Evolutionary conservation across 2,888 invertebrate species (phyloP), one percentile per base, ranked within the genome.

Genomic region (Melanotus villosus): DNA sequence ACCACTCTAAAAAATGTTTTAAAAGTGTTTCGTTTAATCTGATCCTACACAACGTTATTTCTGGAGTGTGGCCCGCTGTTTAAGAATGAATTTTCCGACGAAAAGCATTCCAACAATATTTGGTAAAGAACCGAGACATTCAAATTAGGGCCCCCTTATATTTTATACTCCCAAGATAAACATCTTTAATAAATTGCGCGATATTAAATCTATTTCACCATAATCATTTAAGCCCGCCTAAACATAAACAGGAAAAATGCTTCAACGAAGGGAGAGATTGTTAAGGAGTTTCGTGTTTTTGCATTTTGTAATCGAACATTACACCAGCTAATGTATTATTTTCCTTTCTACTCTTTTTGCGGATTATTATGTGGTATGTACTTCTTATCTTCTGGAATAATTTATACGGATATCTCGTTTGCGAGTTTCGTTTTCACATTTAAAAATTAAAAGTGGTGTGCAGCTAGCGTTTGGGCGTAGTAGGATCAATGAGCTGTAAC

Each of bases 121-220:
- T 54, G 16, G 12, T 14, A 34, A 16, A 14, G 26, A 36, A 19
- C 34, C 16, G 14, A 32, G 34, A 32, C 16, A 32, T 54, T 54
- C 34, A 54, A 54, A 54, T 54, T 54, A 54, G 54, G 34, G 34
- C 6, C 52, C n/a, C 14, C 52, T 23, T 52, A 52, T 16, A 52
- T 52, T 52, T 52, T 30, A n/a, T 26, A 34, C 19, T 32, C n/a
- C 10, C 34, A 36, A 54, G 54, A 54, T 54, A 54, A 54, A 36
- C 16, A 34, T 54, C 34, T 54, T 34, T 54, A 54, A 54, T 54
- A 54, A 54, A 54, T 54, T 54, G 34, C 18, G n/a, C 14, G 23
- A 32, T 54, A 54, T 54, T 54, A 54, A 54, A 54, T 45, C 45
- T 23, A 26, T 26, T 45, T 14, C 21, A 3, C 34, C 54, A 7